These are phyloP conservation scores for Leucopternis melanops DNA, from an alignment of 2,113 vertebrate genomes.

Conservation along the genomic window DNA sequence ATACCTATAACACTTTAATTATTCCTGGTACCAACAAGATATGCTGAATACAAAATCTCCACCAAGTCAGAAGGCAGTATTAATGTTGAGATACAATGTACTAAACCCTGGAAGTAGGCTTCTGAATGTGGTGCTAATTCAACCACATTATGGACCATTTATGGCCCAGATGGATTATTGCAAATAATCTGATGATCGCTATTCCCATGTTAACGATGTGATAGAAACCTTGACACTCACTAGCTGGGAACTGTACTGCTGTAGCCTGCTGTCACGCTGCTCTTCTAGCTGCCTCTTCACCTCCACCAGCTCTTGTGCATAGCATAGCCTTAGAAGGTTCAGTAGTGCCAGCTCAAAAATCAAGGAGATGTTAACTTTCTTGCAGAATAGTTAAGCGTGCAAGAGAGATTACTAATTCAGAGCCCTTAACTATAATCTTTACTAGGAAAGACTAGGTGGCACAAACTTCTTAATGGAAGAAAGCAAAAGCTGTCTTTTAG, in stretches of 20 bases:
- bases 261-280: not conserved
- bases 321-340: not conserved
- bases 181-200: not conserved
- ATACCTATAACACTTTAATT: not conserved
- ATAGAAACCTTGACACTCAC: not conserved
- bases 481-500: not conserved
- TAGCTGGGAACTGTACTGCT: not conserved
- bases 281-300: not conserved
- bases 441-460: not conserved
- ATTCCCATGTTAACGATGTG: not conserved
- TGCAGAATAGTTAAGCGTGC: fast-evolving
- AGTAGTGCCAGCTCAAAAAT: not conserved
- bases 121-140: not conserved
- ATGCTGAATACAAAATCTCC: not conserved
- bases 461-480: not conserved
- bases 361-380: not conserved
- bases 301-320: not conserved
- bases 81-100: not conserved
- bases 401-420: not conserved
- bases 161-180: not conserved
- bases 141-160: not conserved
- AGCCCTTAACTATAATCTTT: not conserved
- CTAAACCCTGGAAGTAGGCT: not conserved
- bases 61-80: not conserved
- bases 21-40: not conserved